Evolutionary conservation across 30 jellyfish, hydroid and myxozoan genomes (phyloP).

Genomic region (Mastigias papua): DNA sequence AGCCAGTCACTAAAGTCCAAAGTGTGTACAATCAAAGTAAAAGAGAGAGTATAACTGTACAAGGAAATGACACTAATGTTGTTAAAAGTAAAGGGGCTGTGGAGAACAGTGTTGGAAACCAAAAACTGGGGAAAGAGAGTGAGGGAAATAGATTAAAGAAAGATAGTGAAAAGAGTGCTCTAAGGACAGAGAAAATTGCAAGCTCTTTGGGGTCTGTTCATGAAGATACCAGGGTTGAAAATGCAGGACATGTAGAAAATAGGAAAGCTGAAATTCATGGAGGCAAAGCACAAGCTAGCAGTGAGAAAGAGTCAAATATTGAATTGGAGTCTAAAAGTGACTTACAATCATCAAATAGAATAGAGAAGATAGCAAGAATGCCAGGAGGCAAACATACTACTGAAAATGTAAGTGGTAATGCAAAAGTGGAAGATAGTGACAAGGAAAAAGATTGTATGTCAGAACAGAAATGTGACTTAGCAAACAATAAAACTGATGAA

Average conservation of each 20-base stretch:
- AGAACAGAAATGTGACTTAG: background rate
- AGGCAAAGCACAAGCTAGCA: background rate
- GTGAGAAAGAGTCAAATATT: background rate
- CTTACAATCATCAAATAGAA: background rate
- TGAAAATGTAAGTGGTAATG: background rate
- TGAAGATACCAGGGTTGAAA: background rate
- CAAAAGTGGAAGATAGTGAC: background rate
- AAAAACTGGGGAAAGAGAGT: background rate
- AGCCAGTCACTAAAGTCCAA: background rate
- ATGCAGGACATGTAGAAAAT: background rate
- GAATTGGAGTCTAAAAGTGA: background rate
- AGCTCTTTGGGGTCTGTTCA: background rate
- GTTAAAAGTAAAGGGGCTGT: background rate
- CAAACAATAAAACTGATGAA: background rate
- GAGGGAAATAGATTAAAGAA: background rate
- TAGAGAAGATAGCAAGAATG: background rate
- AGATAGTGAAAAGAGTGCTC: background rate
- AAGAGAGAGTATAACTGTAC: background rate
- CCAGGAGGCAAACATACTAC: background rate
- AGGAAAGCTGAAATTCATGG: background rate
- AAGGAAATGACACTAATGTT: background rate
- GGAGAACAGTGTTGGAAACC: background rate
- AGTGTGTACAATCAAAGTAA: background rate
- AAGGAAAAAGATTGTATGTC: slow-evolving; percentile 1
- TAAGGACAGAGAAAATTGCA: background rate